Evolutionary conservation across 2,113 vertebrate genomes (phyloP).

Genomic region (Neodon shergylaensis): DNA sequence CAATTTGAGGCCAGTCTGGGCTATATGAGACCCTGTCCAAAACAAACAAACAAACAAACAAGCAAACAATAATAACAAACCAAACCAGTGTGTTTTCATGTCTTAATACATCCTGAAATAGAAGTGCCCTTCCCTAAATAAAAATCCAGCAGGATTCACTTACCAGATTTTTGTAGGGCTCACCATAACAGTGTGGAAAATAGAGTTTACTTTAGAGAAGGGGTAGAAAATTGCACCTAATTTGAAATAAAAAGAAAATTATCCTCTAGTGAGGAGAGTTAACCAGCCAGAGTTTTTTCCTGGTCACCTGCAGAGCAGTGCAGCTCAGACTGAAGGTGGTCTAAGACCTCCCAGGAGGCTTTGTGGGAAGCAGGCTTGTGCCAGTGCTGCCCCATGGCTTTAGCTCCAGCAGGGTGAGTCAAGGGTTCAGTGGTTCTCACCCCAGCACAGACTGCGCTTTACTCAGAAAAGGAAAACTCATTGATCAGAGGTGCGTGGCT

Average conservation of each 20-base stretch:
- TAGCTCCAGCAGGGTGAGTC: constrained; percentile 26
- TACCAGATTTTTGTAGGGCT: constrained; percentile 16
- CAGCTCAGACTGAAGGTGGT: neutral
- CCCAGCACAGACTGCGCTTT: constrained; percentile 35
- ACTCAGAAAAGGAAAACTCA: constrained; percentile 27
- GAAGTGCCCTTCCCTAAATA: neutral
- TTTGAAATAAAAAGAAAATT: constrained; percentile 21
- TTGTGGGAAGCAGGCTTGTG: neutral
- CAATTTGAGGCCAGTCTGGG: neutral
- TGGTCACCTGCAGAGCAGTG: neutral
- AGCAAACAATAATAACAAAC: neutral
- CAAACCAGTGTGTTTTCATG: neutral
- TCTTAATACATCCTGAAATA: constrained; percentile 12
- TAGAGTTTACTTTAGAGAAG: constrained; percentile 41
- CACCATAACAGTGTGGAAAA: neutral
- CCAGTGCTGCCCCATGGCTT: neutral
- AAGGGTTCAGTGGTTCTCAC: constrained; percentile 38
- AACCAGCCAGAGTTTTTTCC: neutral
- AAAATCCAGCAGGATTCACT: neutral
- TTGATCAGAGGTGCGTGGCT: constrained; percentile 51
- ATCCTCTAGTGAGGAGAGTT: neutral
- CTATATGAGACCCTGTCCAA: neutral
- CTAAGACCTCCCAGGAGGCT: neutral
- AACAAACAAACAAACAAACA: neutral
- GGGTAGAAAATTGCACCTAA: constrained; percentile 5